Percentiles rank a stretch among this genome's conserved stretches.
Conservation (phyloP, 2,888 invertebrate genomes). For the Scaptodrosophila latifasciaeformis region DNA sequence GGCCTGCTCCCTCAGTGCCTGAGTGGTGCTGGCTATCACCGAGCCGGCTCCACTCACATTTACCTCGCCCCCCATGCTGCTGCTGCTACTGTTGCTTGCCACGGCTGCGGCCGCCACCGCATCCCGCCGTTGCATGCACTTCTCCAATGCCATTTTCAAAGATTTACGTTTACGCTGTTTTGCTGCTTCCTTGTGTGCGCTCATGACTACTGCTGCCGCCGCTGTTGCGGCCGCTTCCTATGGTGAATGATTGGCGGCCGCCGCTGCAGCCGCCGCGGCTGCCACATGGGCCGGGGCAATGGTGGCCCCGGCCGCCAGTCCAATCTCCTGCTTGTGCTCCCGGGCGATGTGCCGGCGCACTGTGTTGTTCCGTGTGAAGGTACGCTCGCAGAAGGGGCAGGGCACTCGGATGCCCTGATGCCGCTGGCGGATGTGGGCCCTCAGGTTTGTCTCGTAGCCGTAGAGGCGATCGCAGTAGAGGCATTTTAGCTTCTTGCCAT, state of each 20-base stretch:
- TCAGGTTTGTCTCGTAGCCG: slow-evolving; percentile 93
- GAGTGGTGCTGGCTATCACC: slow-evolving; percentile 15
- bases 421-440: slow-evolving; percentile 92
- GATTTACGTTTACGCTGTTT: slow-evolving; percentile 73
- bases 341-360: slow-evolving; percentile 92
- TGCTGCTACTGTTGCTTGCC: slow-evolving; percentile 21
- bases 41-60: slow-evolving; percentile 15
- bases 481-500: slow-evolving; percentile 93
- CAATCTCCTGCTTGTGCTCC: slow-evolving; percentile 84
- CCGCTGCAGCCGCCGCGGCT: slow-evolving; percentile 70
- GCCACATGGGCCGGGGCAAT: slow-evolving; percentile 69
- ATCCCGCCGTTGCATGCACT: slow-evolving; percentile 71
- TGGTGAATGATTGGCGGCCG: slow-evolving; percentile 75
- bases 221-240: slow-evolving; percentile 75
- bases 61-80: slow-evolving; percentile 16
- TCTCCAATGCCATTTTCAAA: slow-evolving; percentile 72
- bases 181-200: slow-evolving; percentile 70
- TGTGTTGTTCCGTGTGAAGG: slow-evolving; percentile 94
- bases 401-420: slow-evolving; percentile 94
- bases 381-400: slow-evolving; percentile 92
- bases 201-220: slow-evolving; percentile 74
- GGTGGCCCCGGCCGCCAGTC: slow-evolving; percentile 68
- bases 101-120: slow-evolving; percentile 53
- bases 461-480: slow-evolving; percentile 94
- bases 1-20: slow-evolving; percentile 7